These are phyloP conservation scores for Sycophila texana DNA, from an alignment of 2,888 invertebrate species.

Conservation along the genomic window DNA sequence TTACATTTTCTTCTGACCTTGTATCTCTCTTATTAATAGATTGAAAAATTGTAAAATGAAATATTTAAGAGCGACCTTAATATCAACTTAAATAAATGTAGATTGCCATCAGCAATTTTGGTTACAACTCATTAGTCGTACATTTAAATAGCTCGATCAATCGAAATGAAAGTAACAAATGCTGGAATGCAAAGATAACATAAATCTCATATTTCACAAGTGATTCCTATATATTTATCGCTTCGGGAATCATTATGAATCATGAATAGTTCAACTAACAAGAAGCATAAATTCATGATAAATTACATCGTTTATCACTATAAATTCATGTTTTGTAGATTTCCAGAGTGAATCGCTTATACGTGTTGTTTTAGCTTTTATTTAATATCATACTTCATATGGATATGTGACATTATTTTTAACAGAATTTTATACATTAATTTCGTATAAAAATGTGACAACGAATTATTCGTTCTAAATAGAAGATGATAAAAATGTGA, in stretches of 20 bases:
- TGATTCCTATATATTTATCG: background rate
- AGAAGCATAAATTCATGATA: background rate
- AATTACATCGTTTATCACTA: background rate
- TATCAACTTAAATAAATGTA: background rate
- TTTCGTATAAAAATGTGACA: background rate
- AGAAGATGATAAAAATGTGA: background rate
- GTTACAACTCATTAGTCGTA: background rate
- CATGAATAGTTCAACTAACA: background rate
- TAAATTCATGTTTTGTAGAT: background rate
- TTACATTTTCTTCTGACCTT: no score
- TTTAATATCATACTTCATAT: background rate
- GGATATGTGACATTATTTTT: background rate
- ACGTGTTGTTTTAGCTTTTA: background rate
- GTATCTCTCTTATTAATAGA: no score
- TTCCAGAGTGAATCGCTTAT: background rate
- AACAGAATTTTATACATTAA: background rate
- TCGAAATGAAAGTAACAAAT: background rate
- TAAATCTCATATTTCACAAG: background rate
- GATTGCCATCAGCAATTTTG: background rate
- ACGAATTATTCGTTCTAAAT: no score
- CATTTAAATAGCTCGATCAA: conserved; percentile 6
- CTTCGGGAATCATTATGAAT: background rate
- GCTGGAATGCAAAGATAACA: background rate
- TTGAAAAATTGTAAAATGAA: no score
- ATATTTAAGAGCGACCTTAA: no score